Conservation (phyloP, 1,140 invertebrate genomes). For the Octopus bimaculoides region DNA sequence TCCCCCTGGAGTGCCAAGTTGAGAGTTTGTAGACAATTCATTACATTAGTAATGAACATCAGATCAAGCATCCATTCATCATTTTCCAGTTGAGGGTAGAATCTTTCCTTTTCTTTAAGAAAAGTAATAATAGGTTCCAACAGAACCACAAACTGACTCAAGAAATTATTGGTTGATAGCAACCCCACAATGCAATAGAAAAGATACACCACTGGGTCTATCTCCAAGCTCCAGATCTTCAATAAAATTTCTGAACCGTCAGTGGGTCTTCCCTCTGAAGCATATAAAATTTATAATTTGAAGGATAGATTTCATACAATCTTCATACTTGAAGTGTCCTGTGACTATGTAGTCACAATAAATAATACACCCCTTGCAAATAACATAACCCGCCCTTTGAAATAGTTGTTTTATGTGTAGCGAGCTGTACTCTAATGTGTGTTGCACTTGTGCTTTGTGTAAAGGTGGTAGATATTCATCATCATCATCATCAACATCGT, state of each 20-base stretch:
- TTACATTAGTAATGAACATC: neutral
- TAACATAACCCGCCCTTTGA: no score
- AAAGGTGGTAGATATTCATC: no score
- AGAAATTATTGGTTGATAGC: neutral
- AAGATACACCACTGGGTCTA: neutral
- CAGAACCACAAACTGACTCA: neutral
- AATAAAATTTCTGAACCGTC: no score
- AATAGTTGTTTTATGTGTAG: no score
- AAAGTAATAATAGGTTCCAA: neutral
- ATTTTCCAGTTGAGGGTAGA: neutral
- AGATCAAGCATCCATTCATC: neutral
- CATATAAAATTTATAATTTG: neutral
- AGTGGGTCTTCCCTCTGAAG: neutral
- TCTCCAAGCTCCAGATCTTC: no score
- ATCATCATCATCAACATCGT: no score
- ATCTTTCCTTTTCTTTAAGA: constrained; percentile 1
- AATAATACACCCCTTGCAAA: no score
- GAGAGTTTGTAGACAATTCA: neutral
- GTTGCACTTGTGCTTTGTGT: no score
- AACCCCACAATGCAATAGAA: neutral
- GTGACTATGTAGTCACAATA: neutral
- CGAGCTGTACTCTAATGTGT: no score
- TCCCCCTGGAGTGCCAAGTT: no score
- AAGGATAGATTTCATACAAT: neutral
- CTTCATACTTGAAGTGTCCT: constrained; percentile 4